phyloP scores from a whole-genome alignment of 2,113 vertebrate species.

The Tachysurus vachellii region DNA sequence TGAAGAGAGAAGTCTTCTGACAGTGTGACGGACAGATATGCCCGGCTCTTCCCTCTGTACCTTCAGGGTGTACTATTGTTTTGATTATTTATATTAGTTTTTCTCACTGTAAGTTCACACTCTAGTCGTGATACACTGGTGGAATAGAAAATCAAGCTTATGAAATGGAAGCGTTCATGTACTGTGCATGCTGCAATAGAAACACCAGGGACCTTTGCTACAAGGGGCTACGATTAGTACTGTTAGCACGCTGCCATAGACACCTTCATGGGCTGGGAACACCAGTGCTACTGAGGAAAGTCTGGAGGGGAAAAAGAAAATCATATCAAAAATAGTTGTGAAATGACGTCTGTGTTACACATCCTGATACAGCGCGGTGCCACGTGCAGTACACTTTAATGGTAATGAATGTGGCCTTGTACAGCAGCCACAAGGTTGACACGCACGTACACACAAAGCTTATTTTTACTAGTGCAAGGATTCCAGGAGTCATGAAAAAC shows the following conservation, averaged over 20 bases:
- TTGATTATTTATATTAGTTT: neutral
- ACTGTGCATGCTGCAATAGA: neutral
- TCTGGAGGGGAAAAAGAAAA: neutral
- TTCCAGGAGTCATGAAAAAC: neutral
- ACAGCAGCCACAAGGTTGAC: neutral
- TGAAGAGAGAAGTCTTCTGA: slow-evolving; percentile 27
- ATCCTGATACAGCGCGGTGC: neutral
- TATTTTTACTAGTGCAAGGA: neutral
- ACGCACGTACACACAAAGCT: neutral
- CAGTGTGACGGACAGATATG: slow-evolving; percentile 27
- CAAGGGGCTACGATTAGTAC: neutral
- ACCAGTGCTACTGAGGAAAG: neutral
- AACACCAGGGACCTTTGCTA: neutral
- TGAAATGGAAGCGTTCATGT: neutral
- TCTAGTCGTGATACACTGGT: neutral
- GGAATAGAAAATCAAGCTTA: neutral
- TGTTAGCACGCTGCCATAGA: neutral
- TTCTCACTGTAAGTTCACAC: neutral
- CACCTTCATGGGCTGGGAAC: neutral
- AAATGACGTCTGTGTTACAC: neutral
- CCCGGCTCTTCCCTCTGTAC: neutral
- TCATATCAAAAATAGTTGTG: neutral
- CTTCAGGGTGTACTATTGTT: neutral
- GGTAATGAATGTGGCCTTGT: neutral
- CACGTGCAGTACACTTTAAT: neutral